Conservation (phyloP, 2,888 invertebrate genomes). For the Seira ritae region DNA sequence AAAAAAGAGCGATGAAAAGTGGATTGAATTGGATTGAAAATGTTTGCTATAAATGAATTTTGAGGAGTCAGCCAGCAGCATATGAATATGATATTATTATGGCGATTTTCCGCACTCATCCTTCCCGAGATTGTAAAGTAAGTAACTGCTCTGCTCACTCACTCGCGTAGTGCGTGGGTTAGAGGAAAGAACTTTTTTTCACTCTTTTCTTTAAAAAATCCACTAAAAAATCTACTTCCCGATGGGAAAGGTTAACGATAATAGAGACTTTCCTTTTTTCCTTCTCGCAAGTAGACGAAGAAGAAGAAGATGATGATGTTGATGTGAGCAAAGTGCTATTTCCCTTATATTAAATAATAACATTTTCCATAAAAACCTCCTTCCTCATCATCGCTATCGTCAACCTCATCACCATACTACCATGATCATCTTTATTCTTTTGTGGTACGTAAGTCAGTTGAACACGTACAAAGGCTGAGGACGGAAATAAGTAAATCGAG, state of each 20-base stretch:
- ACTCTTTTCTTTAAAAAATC: neutral
- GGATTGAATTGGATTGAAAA: slow-evolving; percentile 19
- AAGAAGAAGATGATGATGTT: too few relatives aligned
- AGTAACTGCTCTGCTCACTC: neutral
- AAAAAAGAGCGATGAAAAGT: neutral
- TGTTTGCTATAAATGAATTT: slow-evolving; percentile 29
- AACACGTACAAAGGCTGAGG: neutral
- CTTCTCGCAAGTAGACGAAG: neutral
- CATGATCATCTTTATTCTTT: slow-evolving; percentile 11
- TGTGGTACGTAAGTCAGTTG: neutral
- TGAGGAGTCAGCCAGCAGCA: slow-evolving; percentile 12
- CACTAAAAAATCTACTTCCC: neutral
- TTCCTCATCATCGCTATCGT: slow-evolving; percentile 33
- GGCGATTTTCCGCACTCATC: neutral
- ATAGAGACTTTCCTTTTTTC: neutral
- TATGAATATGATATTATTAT: slow-evolving; percentile 17
- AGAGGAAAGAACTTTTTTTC: too few relatives aligned
- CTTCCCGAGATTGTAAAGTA: neutral
- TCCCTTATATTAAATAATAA: slow-evolving; percentile 29
- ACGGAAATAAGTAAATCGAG: slow-evolving; percentile 9
- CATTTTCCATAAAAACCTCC: slow-evolving; percentile 31
- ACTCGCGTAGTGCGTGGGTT: too few relatives aligned
- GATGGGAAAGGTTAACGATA: neutral
- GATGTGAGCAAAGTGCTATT: neutral
- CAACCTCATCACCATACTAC: neutral